Percentiles rank a stretch among this genome's conserved stretches.
Conservation (phyloP, 2,888 invertebrate species). For the Meteorus cinctellus region DNA sequence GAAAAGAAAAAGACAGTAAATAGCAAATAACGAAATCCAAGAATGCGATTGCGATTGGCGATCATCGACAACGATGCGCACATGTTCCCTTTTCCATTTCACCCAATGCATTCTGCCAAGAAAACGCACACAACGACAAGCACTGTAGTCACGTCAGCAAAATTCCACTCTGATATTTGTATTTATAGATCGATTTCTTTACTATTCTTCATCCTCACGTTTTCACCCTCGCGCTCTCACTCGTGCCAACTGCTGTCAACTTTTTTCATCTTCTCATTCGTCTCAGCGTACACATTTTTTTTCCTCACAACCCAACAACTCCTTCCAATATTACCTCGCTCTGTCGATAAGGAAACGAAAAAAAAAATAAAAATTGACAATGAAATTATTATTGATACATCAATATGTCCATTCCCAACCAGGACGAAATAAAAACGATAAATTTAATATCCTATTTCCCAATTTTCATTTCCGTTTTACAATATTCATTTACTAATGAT, state of each 20-base stretch:
- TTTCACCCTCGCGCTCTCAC: constrained; percentile 11
- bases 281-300: neutral
- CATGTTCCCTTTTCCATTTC: neutral
- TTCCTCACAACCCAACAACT: neutral
- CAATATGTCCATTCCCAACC: neutral
- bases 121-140: constrained; percentile 38
- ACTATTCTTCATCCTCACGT: constrained; percentile 24
- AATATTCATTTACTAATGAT: neutral
- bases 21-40: neutral
- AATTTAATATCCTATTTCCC: too few relatives aligned
- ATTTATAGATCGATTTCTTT: constrained; percentile 50
- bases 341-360: neutral
- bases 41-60: constrained; percentile 27
- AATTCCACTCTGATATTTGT: constrained; percentile 39
- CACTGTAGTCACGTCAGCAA: constrained; percentile 24
- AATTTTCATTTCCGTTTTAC: too few relatives aligned
- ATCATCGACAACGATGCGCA: constrained; percentile 22
- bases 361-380: constrained; percentile 22
- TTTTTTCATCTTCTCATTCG: constrained; percentile 33
- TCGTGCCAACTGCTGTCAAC: constrained; percentile 25
- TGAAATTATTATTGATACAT: constrained; percentile 51
- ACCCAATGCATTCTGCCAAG: constrained; percentile 30
- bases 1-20: constrained; percentile 26
- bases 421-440: too few relatives aligned
- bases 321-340: constrained; percentile 14